A percentile compares a stretch with the other conserved stretches of the same genome.
These are phyloP conservation scores for Mobula hypostoma DNA, from an alignment of 2,113 vertebrate species.

Conservation along the genomic window DNA sequence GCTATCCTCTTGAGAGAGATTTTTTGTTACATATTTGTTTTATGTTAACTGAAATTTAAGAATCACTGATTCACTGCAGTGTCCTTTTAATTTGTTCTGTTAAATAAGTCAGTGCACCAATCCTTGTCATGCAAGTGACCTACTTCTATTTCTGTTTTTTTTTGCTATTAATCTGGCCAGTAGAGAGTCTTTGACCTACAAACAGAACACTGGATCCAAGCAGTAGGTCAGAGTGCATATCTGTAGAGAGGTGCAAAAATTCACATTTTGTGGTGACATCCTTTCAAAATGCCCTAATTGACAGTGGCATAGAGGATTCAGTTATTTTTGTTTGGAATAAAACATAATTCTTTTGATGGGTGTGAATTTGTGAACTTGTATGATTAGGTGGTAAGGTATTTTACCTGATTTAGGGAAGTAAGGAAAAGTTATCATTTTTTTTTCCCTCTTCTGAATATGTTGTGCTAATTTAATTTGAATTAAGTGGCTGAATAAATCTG, in stretches of 20 bases:
- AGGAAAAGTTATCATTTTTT: neutral
- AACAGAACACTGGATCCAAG: neutral
- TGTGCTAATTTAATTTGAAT: neutral
- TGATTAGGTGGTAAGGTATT: neutral
- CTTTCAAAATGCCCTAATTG: neutral
- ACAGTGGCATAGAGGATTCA: neutral
- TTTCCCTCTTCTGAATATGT: neutral
- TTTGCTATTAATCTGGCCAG: neutral
- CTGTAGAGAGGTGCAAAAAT: neutral
- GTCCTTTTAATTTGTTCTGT: neutral
- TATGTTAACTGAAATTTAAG: neutral
- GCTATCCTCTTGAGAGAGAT: neutral
- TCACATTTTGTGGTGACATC: neutral
- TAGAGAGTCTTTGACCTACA: neutral
- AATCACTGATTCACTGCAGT: neutral
- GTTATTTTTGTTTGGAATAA: neutral
- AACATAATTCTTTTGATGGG: neutral
- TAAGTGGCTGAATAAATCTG: neutral
- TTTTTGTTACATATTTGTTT: neutral
- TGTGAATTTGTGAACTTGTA: neutral
- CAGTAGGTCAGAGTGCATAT: neutral
- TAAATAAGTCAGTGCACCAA: neutral
- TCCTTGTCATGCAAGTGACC: neutral
- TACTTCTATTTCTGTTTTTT: conserved; percentile 5
- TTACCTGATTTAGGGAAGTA: neutral